Base-by-base conservation (phyloP, 2,888 invertebrate genomes). In the Auanema freiburgensis region DNA sequence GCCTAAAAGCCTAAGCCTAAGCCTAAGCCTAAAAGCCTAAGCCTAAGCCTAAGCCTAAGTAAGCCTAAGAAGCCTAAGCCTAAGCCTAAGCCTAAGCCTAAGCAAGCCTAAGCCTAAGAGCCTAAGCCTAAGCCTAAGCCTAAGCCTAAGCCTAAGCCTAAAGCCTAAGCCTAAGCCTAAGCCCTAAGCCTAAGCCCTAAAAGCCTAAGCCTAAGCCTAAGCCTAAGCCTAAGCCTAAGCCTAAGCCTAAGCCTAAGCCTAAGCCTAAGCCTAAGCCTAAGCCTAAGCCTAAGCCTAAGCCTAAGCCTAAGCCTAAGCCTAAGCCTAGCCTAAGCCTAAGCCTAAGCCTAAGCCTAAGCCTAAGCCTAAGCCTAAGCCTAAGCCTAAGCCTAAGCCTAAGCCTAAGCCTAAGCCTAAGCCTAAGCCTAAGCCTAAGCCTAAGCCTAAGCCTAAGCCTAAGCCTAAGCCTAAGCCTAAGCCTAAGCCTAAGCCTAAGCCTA, bases 401-500 rank as follows among this genome's bases (percentile, higher is more conserved):
- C 49, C 49, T 46, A 46, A 46, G 49, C 49, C 49, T 46, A 46
- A 46, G 49, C 49, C 49, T 46, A 46, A 46, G 49, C 49, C 49
- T 46, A 46, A 46, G 49, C 49, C 49, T 46, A 46, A 46, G 49
- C 49, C 49, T 46, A 46, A 46, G 49, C 49, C 49, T 46, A 46
- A 46, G 49, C 49, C 49, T 46, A 46, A 46, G 49, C 49, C 49
- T 46, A 46, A 46, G 49, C 49, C 49, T 46, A 46, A 46, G 49
- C 49, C 49, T 46, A 46, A 46, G 49, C 49, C 49, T 46, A 46
- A 46, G 49, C 49, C 49, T 46, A 46, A 46, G 49, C 49, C 49
- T 46, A 46, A 46, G 49, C 49, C 49, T 46, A 46, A 46, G 49
- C 51, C 51, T 50, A 50, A 50, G 51, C 51, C 51, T 50, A 50